Evolutionary conservation across 2,113 vertebrate species (phyloP), one percentile per base, ranked within the genome.

Genomic region (Ammodytes dubius): DNA sequence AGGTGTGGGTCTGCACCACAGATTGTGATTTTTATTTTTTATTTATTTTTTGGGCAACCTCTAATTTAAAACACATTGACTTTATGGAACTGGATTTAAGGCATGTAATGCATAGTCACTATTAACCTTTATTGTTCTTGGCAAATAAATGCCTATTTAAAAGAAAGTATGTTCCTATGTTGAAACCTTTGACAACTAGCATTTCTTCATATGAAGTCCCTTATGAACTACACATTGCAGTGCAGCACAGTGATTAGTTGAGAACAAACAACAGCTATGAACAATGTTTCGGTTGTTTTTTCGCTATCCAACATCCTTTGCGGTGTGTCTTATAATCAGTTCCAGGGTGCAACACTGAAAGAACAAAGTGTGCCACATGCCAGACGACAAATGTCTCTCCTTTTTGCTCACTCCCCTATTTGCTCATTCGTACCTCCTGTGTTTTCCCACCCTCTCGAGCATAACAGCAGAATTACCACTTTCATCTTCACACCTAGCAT

Each of bases 401-500:
- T 39, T 43, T 80, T 74, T 53, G 64, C 75, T 85, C 60, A 57
- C 65, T 77, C 83, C 43, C 42, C n/a, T 67, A 46, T 81, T 73
- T 52, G 19, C 77, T 84, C 54, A 43, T 82, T 77, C 79, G 81
- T 79, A 82, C 63, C 59, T 87, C 27, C 58, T 74, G 67, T 77
- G 80, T 84, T 89, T 84, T 53, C 77, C 75, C 81, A 71, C 76
- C 82, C 70, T 78, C 69, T 69, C 43, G 37, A 74, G 79, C 79
- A 82, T 17, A 80, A 83, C 46, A 84, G 74, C 82, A 79, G 45
- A 65, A 77, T 74, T 81, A 59, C 45, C 83, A 59, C 81, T 88
- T 93, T 90, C 73, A 88, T 92, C 81, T 82, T 83, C 70, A 35
- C 12, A 79, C 53, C 49, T 58, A 43, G 79, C 49, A 37, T 79